Evolutionary conservation across 2,888 invertebrate genomes (phyloP), one percentile per base, ranked within the genome.

Genomic region (Antheraea yamamai): DNA sequence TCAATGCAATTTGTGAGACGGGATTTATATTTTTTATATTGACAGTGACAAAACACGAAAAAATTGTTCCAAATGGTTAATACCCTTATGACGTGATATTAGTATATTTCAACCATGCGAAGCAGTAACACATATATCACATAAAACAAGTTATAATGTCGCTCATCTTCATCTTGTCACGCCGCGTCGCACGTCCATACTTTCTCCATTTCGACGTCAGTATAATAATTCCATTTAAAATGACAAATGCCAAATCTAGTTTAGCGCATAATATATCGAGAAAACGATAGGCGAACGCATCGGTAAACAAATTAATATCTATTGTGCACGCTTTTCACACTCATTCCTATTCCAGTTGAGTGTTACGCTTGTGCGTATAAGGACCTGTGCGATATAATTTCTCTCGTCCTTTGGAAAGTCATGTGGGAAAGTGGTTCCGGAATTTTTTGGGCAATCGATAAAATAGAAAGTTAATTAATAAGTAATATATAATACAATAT

Each of bases 381-480:
- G 87, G 89, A 85, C 85, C 85, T 85, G 86, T 81, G 85, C 89
- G 87, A 88, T 92, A 93, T 94, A 90, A 92, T 95, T 94, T 95
- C 94, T 89, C 93, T 91, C 85, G 92, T 91, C 93, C 93, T 91
- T 92, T 90, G 88, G 93, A 93, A 94, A 94, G 93, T 87, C 86
- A 76, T 79, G 79, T 80, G 86, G 89, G 94, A 94, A 94, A 94
- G 94, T 90, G 84, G 87, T 89, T 89, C 89, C 90, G 90, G 91
- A 89, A 92, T 91, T 92, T 94, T 91, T 93, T 90, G 90, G 88
- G 80, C 89, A 87, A 89, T 89, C 92, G 86, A 90, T 92, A 87
- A 89, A 90, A 89, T 87, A 91, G 93, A 92, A 93, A 93, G 93
- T 91, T 86, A 87, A 90, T 91, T 61, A 23, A 61, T 8, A 58